Percentiles rank a stretch among this genome's conserved stretches.
phyloP scores from a whole-genome alignment of 2,797 vertebrate genomes.

The Notolabrus celidotus region DNA sequence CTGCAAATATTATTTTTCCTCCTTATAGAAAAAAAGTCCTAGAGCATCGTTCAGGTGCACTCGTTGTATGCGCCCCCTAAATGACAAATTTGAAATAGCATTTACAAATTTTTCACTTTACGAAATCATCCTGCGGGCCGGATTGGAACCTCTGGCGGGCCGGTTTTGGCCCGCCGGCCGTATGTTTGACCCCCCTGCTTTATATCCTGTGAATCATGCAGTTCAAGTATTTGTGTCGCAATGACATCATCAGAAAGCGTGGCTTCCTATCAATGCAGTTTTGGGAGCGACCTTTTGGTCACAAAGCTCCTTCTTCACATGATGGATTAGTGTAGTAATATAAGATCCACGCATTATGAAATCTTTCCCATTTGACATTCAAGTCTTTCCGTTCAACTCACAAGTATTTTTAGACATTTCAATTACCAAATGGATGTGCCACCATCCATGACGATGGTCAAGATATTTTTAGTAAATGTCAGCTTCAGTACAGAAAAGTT shows the following conservation, averaged over 20 bases:
- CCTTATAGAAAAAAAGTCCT: too few species aligned
- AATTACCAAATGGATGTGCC: not conserved
- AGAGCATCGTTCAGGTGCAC: too few species aligned
- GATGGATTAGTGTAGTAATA: not conserved
- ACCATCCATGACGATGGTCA: not conserved
- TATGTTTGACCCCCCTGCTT: too few species aligned
- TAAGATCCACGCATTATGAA: not conserved
- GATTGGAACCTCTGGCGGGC: too few species aligned
- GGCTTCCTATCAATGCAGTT: constrained; percentile 21
- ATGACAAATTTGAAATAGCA: too few species aligned
- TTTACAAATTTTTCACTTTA: too few species aligned
- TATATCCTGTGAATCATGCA: constrained; percentile 25
- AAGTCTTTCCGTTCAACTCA: not conserved
- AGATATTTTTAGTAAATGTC: constrained; percentile 15
- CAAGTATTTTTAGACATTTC: constrained; percentile 1
- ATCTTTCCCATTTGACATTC: constrained; percentile 3
- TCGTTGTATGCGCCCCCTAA: too few species aligned
- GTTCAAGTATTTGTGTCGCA: constrained; percentile 11
- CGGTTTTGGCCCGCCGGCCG: too few species aligned
- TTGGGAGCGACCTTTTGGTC: constrained; percentile 9
- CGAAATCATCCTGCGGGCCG: too few species aligned
- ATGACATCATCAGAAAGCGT: constrained; percentile 33
- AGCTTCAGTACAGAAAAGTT: constrained; percentile 13
- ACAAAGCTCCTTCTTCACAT: not conserved
- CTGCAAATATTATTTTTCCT: too few species aligned